phyloP scores from a whole-genome alignment of 2,888 invertebrate species.

The Coecobrya sp. region DNA sequence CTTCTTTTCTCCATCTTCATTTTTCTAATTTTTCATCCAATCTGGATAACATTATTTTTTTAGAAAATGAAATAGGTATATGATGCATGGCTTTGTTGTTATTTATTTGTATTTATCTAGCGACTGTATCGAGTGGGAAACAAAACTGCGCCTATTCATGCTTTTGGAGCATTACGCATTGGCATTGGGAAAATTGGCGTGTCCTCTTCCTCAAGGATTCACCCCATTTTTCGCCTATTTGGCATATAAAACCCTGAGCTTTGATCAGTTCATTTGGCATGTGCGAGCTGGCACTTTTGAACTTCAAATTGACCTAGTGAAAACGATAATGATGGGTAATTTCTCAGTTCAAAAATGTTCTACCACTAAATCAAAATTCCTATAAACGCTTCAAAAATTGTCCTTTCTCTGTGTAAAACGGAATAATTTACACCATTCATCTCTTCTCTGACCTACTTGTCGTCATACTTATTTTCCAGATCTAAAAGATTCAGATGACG shows the following conservation, averaged over 20 bases:
- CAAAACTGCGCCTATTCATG: constrained; percentile 92
- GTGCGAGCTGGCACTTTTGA: constrained; percentile 95
- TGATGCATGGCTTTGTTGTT: background rate
- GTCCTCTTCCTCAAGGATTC: constrained; percentile 95
- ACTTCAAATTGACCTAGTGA: constrained; percentile 95
- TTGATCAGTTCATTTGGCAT: constrained; percentile 94
- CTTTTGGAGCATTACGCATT: constrained; percentile 94
- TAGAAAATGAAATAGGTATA: background rate
- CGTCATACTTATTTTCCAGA: constrained; percentile 71
- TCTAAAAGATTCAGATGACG: constrained; percentile 87
- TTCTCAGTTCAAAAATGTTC: too few species aligned
- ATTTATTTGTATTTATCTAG: constrained; percentile 89
- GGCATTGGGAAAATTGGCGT: constrained; percentile 93
- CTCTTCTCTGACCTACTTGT: too few species aligned
- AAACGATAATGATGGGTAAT: constrained; percentile 93
- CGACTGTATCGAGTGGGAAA: constrained; percentile 92
- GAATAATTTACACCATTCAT: too few species aligned
- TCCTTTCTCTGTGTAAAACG: too few species aligned
- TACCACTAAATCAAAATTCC: too few species aligned
- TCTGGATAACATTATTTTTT: background rate
- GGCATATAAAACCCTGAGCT: constrained; percentile 93
- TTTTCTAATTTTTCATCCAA: background rate
- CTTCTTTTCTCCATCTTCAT: constrained; percentile 21
- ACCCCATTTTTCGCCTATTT: constrained; percentile 96
- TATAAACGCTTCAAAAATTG: too few species aligned